A percentile compares a stretch with the other conserved stretches of the same genome.
Evolutionary conservation across 2,113 vertebrate species (phyloP).

Genomic region (Pygoscelis antarcticus): DNA sequence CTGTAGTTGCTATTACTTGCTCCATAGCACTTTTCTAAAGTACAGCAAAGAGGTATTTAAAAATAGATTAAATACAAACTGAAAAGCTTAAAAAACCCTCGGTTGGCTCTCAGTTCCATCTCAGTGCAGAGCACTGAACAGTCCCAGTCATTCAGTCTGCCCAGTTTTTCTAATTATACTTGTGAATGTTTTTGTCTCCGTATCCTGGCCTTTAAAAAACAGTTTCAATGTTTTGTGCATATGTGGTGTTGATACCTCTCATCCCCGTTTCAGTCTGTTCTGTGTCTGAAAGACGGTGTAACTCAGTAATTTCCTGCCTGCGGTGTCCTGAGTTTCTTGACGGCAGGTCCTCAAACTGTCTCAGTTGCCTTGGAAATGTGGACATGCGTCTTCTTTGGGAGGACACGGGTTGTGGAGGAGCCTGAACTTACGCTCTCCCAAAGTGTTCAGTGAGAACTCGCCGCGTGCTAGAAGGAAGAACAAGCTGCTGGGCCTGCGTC

Average conservation of each 20-base stretch:
- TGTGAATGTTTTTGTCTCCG: neutral
- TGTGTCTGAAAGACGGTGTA: neutral
- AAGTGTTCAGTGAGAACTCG: neutral
- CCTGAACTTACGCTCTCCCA: neutral
- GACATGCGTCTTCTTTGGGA: neutral
- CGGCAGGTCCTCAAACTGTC: neutral
- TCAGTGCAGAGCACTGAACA: neutral
- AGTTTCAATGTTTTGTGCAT: neutral
- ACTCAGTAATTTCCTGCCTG: neutral
- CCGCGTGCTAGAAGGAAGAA: neutral
- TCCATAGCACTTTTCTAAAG: neutral
- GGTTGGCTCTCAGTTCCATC: neutral
- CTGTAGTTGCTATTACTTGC: neutral
- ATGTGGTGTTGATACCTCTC: neutral
- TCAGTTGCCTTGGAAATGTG: neutral
- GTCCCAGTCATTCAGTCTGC: neutral
- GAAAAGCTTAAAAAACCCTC: neutral
- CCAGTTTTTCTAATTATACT: neutral
- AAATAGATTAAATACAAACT: neutral
- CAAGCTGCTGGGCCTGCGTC: neutral
- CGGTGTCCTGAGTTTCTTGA: neutral
- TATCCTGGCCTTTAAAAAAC: neutral
- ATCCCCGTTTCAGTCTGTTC: neutral
- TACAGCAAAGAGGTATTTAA: neutral
- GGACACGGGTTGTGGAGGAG: neutral